Percentiles rank a stretch among this genome's conserved stretches.
phyloP scores from a whole-genome alignment of 2,888 invertebrate species.

The Steinernema scapterisci region DNA sequence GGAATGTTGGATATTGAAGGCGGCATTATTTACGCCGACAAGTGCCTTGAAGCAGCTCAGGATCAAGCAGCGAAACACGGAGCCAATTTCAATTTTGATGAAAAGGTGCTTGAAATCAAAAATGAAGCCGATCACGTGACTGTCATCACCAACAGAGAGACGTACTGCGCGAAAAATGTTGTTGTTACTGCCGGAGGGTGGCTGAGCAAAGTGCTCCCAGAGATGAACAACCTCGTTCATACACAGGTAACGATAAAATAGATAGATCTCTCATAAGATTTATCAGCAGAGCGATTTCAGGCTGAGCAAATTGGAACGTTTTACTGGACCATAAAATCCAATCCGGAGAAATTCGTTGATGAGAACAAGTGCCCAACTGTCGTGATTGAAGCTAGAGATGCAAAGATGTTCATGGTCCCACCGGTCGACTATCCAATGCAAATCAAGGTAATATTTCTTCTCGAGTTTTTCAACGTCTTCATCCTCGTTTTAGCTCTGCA shows the following conservation, averaged over 20 bases:
- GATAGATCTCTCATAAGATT: too few species aligned
- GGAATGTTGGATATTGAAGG: not conserved
- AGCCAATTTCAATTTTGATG: not conserved
- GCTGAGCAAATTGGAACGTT: not conserved
- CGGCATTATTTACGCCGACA: not conserved
- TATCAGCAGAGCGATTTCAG: not conserved
- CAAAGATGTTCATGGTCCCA: constrained; percentile 2
- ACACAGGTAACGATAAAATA: too few species aligned
- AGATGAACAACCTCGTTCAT: not conserved
- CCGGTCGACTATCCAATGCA: not conserved
- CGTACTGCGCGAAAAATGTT: not conserved
- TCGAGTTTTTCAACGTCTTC: not conserved
- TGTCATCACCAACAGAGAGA: not conserved
- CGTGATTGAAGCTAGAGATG: not conserved
- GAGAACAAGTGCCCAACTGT: not conserved
- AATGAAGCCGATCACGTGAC: not conserved
- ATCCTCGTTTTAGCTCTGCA: not conserved
- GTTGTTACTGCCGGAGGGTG: not conserved
- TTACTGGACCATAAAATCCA: not conserved
- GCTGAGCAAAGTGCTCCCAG: not conserved
- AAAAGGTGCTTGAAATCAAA: not conserved
- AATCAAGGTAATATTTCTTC: not conserved
- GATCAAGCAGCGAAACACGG: not conserved
- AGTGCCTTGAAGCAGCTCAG: not conserved
- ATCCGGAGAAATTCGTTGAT: not conserved